Evolutionary conservation across 2,113 vertebrate genomes (phyloP).

Genomic region (Callaeas wilsoni): DNA sequence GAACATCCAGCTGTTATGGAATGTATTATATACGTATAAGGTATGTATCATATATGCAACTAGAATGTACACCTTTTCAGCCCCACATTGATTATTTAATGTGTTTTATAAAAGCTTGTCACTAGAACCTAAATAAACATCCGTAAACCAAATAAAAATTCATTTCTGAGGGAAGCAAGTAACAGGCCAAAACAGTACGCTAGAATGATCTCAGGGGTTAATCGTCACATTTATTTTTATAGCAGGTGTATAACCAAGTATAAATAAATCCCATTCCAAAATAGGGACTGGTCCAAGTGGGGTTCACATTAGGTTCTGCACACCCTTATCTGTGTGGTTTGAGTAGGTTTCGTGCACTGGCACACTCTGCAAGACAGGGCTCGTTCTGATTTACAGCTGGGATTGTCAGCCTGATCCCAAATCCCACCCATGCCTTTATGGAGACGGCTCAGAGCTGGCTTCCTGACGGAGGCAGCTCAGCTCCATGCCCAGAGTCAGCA

Average conservation of each 20-base stretch:
- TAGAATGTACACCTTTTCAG: conserved; percentile 40
- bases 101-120: conserved; percentile 72
- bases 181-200: conserved; percentile 31
- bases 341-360: background rate
- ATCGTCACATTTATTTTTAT: conserved; percentile 55
- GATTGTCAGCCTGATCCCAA: background rate
- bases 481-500: background rate
- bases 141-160: conserved; percentile 52
- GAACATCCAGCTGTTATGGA: conserved; percentile 14
- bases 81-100: conserved; percentile 40
- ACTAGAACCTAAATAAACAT: conserved; percentile 57
- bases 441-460: background rate
- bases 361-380: background rate
- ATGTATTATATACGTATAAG: conserved; percentile 3
- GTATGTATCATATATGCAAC: conserved; percentile 52
- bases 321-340: background rate
- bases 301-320: conserved; percentile 4
- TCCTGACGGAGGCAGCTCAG: background rate
- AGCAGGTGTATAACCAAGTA: background rate
- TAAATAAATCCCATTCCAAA: background rate
- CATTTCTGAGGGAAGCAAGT: conserved; percentile 50
- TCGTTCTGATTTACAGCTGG: background rate
- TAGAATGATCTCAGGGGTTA: conserved; percentile 68
- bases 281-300: background rate
- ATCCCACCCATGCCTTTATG: background rate